Base-by-base conservation (phyloP, 53 echinoderm and acorn worm genomes). In the Antedon mediterranea region DNA sequence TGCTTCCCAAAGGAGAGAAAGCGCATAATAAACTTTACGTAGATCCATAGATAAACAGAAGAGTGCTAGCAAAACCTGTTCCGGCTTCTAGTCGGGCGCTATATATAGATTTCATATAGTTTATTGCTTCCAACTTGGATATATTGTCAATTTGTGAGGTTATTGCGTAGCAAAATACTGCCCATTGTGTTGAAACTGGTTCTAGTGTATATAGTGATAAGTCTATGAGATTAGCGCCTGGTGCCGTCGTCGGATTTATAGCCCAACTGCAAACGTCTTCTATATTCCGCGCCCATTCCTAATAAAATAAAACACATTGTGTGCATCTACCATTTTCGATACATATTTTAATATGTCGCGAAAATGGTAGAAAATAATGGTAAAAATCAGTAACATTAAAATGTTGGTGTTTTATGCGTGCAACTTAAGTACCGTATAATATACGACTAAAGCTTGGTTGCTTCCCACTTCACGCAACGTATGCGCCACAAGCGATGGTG, bases 31-130 rank as follows among this genome's bases (percentile, higher is more conserved):
- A 37, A 37, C 20, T 26, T 78, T 82, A 93, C 0, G 90, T 43
- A 20, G 90, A 90, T 76, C 85, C 93, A 74, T 88, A 93, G 30
- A 93, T 90, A 74, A 93, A 93, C 18, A 93, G 74, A 71, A 93
- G 72, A 30, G 80, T 87, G 71, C 93, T 93, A 71, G 93, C 93
- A 27, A 93, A 77, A 8, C 93, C 90, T n/a, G 81, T 81, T 43
- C 93, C 93, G 0, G 93, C 86, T 71, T 89, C 93, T 70, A 92
- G 34, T 4, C 85, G 75, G 0, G 75, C 34, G 4, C 89, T 92
- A 28, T 89, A 43, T 6, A 92, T 74, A 0, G 71, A 31, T 6
- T 74, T 73, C 0, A 89, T 82, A 78, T 87, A 92, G 7, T 79
- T 74, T 20, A 82, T 85, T 1, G 92, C 92, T 73, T 72, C 89